phyloP scores from a whole-genome alignment of 2,113 vertebrate genomes.

The Hippocampus barbouri region DNA sequence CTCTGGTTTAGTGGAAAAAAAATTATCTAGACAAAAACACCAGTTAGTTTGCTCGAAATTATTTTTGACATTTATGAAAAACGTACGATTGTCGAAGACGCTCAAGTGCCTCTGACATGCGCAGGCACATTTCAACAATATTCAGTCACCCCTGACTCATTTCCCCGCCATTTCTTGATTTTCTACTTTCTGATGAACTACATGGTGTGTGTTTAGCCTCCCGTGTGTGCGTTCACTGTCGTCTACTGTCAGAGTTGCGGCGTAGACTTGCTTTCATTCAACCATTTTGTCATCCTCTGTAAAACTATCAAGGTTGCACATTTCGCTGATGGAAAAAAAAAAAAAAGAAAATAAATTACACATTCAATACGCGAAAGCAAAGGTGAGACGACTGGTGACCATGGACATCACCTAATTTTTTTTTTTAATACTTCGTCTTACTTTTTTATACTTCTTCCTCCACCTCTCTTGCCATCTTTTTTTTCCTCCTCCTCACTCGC shows the following conservation, averaged over 20 bases:
- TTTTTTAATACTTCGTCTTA: conserved; percentile 9
- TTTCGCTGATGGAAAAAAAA: conserved; percentile 6
- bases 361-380: neutral
- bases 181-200: too few relatives aligned
- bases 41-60: neutral
- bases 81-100: too few relatives aligned
- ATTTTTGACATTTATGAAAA: too few relatives aligned
- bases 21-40: too few relatives aligned
- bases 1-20: too few relatives aligned
- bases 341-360: neutral
- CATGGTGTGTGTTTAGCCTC: too few relatives aligned
- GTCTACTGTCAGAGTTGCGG: conserved; percentile 22
- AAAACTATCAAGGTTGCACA: conserved; percentile 50
- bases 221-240: neutral
- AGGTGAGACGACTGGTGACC: conserved; percentile 25
- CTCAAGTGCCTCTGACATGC: too few relatives aligned
- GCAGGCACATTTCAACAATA: too few relatives aligned
- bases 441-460: neutral
- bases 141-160: too few relatives aligned
- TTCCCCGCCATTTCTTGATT: too few relatives aligned
- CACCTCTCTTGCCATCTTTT: neutral
- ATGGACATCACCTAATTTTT: conserved; percentile 38
- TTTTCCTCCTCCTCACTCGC: conserved; percentile 1
- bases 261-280: neutral
- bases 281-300: neutral